Evolutionary conservation across 2,113 vertebrate species (phyloP).

Genomic region (Hirundichthys speculiger): DNA sequence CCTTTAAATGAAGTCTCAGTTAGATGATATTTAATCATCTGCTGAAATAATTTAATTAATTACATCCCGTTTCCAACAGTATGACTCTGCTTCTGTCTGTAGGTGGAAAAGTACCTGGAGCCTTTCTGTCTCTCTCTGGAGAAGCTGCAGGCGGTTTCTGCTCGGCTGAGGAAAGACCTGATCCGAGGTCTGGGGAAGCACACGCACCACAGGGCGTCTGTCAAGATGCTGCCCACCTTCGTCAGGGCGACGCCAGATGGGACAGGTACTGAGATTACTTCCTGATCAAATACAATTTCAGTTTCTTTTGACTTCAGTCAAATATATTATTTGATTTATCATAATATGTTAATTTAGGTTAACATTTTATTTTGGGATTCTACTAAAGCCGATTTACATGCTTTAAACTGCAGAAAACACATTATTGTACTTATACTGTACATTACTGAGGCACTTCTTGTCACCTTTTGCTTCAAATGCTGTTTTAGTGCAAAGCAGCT

Average conservation of each 20-base stretch:
- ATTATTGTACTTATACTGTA: too few relatives aligned
- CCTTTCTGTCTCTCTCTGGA: conserved; percentile 70
- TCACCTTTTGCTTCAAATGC: too few relatives aligned
- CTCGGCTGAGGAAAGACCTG: conserved; percentile 75
- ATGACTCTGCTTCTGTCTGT: conserved; percentile 1
- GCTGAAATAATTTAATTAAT: too few relatives aligned
- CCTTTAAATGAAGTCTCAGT: too few relatives aligned
- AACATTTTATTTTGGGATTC: too few relatives aligned
- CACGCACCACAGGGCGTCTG: conserved; percentile 45
- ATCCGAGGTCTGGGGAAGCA: conserved; percentile 73
- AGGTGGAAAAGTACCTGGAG: conserved; percentile 78
- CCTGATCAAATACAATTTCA: neutral
- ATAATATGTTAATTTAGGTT: too few relatives aligned
- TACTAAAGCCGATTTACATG: too few relatives aligned
- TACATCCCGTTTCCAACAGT: neutral
- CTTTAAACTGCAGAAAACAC: too few relatives aligned
- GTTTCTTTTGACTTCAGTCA: neutral
- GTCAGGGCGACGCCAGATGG: conserved; percentile 85
- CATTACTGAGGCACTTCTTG: too few relatives aligned
- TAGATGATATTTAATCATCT: too few relatives aligned
- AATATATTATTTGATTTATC: neutral
- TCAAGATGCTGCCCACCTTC: conserved; percentile 89
- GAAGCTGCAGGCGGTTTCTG: conserved; percentile 76
- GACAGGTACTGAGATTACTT: conserved; percentile 76
- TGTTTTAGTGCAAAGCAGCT: too few relatives aligned